Evolutionary conservation across 2,113 vertebrate species (phyloP).

Genomic region (Okapia johnstoni): DNA sequence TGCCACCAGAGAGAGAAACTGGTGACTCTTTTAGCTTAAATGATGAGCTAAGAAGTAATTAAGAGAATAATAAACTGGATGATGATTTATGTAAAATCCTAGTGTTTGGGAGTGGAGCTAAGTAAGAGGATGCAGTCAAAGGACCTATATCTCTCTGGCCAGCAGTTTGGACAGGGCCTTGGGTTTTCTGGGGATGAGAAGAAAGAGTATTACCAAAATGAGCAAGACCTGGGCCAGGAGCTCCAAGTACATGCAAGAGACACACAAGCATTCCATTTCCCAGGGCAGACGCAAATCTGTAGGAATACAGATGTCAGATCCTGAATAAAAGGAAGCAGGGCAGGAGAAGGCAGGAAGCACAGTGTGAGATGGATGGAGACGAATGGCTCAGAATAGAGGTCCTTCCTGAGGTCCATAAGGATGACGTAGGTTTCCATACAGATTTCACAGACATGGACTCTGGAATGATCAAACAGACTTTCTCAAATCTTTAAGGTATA

Average conservation of each 20-base stretch:
- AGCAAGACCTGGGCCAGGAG: neutral
- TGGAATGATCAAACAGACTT: neutral
- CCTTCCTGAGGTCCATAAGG: neutral
- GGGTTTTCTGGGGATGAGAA: neutral
- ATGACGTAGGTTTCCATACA: neutral
- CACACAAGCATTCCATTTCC: neutral
- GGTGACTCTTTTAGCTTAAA: neutral
- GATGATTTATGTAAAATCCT: neutral
- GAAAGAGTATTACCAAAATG: neutral
- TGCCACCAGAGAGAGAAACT: neutral
- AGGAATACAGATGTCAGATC: neutral
- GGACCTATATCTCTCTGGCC: neutral
- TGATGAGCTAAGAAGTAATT: neutral
- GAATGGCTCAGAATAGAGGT: neutral
- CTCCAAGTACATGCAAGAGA: neutral
- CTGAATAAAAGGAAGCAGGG: neutral
- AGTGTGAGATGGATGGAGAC: neutral
- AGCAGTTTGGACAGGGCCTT: neutral
- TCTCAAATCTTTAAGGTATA: neutral
- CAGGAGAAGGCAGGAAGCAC: neutral
- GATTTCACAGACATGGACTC: neutral
- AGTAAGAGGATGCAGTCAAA: neutral
- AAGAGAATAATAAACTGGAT: neutral
- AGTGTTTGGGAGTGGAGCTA: neutral
- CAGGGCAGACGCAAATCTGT: neutral